Base-by-base conservation (phyloP, 2,113 vertebrate genomes). In the Odontophorus gujanensis region DNA sequence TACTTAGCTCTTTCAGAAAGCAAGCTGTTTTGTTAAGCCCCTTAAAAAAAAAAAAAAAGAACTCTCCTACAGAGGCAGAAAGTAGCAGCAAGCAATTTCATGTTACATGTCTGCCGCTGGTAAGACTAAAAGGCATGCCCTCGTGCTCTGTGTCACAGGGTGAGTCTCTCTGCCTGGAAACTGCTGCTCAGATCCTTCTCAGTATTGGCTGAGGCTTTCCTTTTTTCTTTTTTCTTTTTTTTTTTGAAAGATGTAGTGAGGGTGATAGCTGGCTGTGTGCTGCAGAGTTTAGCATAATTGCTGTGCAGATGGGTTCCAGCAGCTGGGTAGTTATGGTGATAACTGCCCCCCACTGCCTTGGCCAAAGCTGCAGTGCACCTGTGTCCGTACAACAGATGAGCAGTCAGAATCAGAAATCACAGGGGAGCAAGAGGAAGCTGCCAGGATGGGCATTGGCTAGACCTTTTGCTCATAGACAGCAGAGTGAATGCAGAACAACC, bases 41-140 rank as follows among this genome's bases (percentile, higher is more conserved):
- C 7, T 22, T 79, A 68, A 47, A 13, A 19, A 42, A 24, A 77
- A 24, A 77, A 61, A 28, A 42, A 63, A 48, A 4, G 3, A 47
- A 47, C 4, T 0, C 40, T 80, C 3, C 0, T 34, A 13, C 34
- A 55, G n/a, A 74, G 24, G 24, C 14, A 48, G 53, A 34, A 67
- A 85, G 53, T 15, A 85, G 59, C 4, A 85, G 59, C 4, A 1
- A 74, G 20, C 11, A 13, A 81, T 81, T 81, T 38, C n/a, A 7
- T 21, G 22, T 25, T 59, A 13, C 10, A 13, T 4, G 36, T 38
- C 50, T 65, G 66, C 32, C 65, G 73, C 36, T 58, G 32, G 57
- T 43, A 28, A 73, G 45, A 79, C 59, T 51, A 61, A 21, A 24
- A 66, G 51, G 9, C 66, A 51, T 4, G 22, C 79, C 81, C 50